Evolutionary conservation across 64 coral and sea anemone species (phyloP), one percentile per base, ranked within the genome.

Genomic region (Pocillopora verrucosa): DNA sequence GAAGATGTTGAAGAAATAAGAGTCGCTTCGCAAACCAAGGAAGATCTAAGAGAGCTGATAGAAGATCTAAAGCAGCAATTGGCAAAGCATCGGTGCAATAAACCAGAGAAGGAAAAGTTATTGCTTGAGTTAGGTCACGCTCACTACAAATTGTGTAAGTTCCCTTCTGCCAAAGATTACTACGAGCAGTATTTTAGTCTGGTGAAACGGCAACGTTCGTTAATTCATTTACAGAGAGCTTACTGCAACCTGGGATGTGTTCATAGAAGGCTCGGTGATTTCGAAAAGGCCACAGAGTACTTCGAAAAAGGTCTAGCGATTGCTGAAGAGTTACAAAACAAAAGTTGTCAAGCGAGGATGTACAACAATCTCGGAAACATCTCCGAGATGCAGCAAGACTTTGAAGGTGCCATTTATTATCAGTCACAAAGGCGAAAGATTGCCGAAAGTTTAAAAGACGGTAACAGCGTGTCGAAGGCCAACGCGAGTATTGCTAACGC

Each of bases 231-330:
- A 65, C 94, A 96, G 82, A 41, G 91, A 74, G 94, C 94, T 24
- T 88, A 96, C 64, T 96, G 91, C 76, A 89, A 96, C 45, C 88
- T 96, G 72, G 94, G 94, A 45, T 96, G 94, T 68, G 91, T 92
- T n/a, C 74, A 90, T 59, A 81, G 87, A n/a, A 86, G 94, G 65
- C 87, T 96, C 34, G 94, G 94, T 13, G 75, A 86, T 26, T 93
- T 90, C 16, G 56, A 87, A 24, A 88, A 90, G 38, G 94, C 94
- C 15, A 88, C 70, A 15, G 76, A 93, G 3, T 69, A 86, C 70
- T 96, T 93, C 36, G 76, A 96, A 58, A 69, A 22, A 16, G 94
- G 87, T 15, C 76, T 93, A 59, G 88, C 59, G 22, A 80, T 87
- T 63, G 84, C 94, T n/a, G 87, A 81, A 61, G 63, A 87, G 16